Evolutionary conservation across 2,797 vertebrate genomes (phyloP), one percentile per base, ranked within the genome.

Genomic region (Xenopus petersii): DNA sequence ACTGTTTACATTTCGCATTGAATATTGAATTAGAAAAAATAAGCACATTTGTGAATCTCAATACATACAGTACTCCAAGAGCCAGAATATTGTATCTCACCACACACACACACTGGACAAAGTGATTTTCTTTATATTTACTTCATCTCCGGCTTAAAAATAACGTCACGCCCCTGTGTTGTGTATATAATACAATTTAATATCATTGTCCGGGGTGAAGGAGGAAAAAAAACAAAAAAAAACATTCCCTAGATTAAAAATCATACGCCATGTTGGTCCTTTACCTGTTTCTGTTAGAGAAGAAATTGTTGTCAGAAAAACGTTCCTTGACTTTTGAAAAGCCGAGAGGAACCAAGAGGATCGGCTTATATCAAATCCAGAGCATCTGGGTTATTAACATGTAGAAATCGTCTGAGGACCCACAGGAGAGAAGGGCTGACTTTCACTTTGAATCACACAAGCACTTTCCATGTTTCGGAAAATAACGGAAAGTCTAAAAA

Each of bases 171-270:
- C 17, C 26, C 59, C 46, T n/a, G 60, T 42, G 11, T 79, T 60
- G 61, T 70, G 46, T 70, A 60, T 42, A 42, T 79, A 70, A 46
- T 74, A 79, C 66, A 79, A 70, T 79, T 78, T 78, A 42, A 42
- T 73, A 79, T 74, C 13, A 17, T 17, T 56, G 13, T 48, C 16
- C 62, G 11, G 11, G 49, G 49, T 2, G 49, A 3, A 24, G 17
- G 63, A 15, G 36, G 36, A 9, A 9, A 42, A 42, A 42, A 61
- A 5, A 42, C 1, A 0, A 42, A 42, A 42, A 36, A 62, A 68
- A 48, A 61, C 63, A 64, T 70, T 54, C 47, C 69, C 30, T 71
- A 48, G 58, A 47, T 58, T 77, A 77, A 78, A 68, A 78, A 78
- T 70, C 5, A 63, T 47, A 77, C 60, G 63, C 42, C 42, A 54